Evolutionary conservation across 1,140 invertebrate species (phyloP).

Genomic region (Proctacanthus coquilletti): DNA sequence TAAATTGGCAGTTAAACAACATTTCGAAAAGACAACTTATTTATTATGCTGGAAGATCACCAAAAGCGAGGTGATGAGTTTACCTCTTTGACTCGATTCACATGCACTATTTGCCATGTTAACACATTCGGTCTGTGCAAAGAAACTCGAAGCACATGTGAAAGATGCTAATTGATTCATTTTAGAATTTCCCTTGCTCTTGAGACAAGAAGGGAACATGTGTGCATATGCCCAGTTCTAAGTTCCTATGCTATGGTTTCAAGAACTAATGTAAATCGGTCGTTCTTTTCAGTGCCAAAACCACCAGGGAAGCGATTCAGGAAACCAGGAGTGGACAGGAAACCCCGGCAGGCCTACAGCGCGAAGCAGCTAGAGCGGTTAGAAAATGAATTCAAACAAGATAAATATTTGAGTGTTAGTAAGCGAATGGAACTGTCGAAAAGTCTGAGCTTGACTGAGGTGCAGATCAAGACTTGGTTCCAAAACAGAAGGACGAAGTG

Average conservation of each 20-base stretch:
- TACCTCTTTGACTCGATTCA: too few relatives aligned
- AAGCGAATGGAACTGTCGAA: constrained; percentile 88
- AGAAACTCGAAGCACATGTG: too few relatives aligned
- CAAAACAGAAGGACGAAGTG: constrained; percentile 90
- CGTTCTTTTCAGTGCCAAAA: constrained; percentile 50
- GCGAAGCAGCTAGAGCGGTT: constrained; percentile 80
- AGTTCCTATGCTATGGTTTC: constrained; percentile 1
- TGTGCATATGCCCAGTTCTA: neutral
- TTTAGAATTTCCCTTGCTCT: neutral
- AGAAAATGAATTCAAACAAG: constrained; percentile 84
- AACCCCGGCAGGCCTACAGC: constrained; percentile 89
- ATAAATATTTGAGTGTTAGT: constrained; percentile 89
- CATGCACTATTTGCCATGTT: too few relatives aligned
- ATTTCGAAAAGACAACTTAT: too few relatives aligned
- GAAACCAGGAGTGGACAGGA: constrained; percentile 75
- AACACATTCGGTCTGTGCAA: too few relatives aligned
- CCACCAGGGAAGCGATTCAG: constrained; percentile 58
- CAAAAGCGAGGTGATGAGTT: too few relatives aligned
- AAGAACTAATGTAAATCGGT: too few relatives aligned
- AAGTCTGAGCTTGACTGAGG: constrained; percentile 75
- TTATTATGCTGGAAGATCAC: too few relatives aligned
- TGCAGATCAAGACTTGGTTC: constrained; percentile 96
- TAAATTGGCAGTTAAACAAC: too few relatives aligned
- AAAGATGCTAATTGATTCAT: too few relatives aligned
- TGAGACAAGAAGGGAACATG: neutral